Percentiles rank a stretch among this genome's conserved stretches.
Conservation (phyloP, 2,888 invertebrate species). For the Odontocerum albicorne region DNA sequence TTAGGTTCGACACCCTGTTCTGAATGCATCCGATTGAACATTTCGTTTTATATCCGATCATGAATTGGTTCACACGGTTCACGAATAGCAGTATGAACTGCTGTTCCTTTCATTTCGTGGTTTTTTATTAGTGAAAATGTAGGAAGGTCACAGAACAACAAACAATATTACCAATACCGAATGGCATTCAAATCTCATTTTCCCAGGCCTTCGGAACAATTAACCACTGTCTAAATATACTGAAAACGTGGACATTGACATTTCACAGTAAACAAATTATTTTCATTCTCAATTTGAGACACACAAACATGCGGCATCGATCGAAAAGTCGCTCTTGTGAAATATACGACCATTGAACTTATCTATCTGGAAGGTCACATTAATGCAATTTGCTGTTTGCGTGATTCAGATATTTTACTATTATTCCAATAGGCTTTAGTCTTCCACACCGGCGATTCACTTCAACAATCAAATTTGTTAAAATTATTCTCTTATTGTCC, state of each 20-base stretch:
- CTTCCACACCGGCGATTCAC: too few species aligned
- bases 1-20: constrained; percentile 6
- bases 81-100: constrained; percentile 14
- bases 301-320: too few species aligned
- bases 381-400: too few species aligned
- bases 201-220: constrained; percentile 21
- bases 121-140: constrained; percentile 21
- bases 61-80: constrained; percentile 29
- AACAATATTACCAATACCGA: constrained; percentile 16
- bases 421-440: too few species aligned
- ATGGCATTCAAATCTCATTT: constrained; percentile 14
- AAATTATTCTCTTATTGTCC: too few species aligned
- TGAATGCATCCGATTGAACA: neutral
- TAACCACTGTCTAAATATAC: constrained; percentile 6
- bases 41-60: neutral
- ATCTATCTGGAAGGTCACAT: too few species aligned
- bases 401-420: too few species aligned
- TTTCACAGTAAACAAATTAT: too few species aligned
- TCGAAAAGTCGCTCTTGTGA: too few species aligned
- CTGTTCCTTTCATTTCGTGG: constrained; percentile 27
- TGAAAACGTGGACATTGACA: constrained; percentile 4
- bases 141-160: constrained; percentile 20
- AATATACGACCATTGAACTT: too few species aligned
- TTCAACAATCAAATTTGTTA: too few species aligned
- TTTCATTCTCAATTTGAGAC: too few species aligned